phyloP scores from a whole-genome alignment of 2,113 vertebrate species.

The Irena cyanogastra region DNA sequence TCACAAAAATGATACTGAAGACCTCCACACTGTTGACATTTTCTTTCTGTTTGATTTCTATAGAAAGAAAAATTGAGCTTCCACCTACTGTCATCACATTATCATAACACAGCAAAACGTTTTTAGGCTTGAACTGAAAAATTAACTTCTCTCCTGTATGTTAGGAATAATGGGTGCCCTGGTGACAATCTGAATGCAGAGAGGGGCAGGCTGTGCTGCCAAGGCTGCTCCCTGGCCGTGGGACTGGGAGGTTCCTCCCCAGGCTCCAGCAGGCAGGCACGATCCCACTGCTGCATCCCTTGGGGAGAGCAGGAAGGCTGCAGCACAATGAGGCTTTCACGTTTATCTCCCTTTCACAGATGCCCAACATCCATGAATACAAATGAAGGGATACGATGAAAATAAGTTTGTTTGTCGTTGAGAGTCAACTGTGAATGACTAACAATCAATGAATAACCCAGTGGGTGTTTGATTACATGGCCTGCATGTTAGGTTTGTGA shows the following conservation, averaged over 20 bases:
- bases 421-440: neutral
- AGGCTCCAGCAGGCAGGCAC: rapidly evolving
- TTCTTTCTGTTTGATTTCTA: neutral
- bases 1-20: neutral
- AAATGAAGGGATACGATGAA: neutral
- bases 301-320: neutral
- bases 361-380: neutral
- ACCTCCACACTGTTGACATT: neutral
- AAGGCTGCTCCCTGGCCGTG: neutral
- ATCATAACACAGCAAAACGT: neutral
- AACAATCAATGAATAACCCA: neutral
- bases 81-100: neutral
- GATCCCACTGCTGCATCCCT: neutral
- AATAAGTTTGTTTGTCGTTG: neutral
- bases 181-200: rapidly evolving
- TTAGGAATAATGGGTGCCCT: no score
- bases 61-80: neutral
- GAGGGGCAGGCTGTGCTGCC: neutral
- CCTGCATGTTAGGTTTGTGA: neutral
- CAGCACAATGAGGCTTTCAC: neutral
- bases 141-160: rapidly evolving
- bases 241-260: neutral
- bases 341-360: neutral
- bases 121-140: neutral
- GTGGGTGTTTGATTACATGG: slow-evolving; percentile 12